Evolutionary conservation across 2,888 invertebrate species (phyloP).

Genomic region (Oscheius sp.): DNA sequence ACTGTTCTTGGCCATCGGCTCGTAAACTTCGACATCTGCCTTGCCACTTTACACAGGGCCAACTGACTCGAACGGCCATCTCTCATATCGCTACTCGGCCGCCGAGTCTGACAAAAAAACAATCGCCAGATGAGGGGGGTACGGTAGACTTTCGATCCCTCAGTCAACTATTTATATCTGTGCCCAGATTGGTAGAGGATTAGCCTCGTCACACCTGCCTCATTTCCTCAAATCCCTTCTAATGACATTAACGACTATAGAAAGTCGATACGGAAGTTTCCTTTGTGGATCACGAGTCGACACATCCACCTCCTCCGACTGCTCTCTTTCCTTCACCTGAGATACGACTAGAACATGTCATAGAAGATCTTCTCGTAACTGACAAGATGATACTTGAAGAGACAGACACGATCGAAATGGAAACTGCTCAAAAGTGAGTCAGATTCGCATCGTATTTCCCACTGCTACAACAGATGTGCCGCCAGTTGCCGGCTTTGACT

Average conservation of each 20-base stretch:
- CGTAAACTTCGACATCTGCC: conserved; percentile 7
- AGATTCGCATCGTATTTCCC: conserved; percentile 16
- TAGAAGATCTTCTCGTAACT: background rate
- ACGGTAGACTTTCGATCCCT: background rate
- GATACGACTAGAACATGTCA: background rate
- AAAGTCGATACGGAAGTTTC: background rate
- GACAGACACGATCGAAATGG: background rate
- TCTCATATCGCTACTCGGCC: conserved; percentile 13
- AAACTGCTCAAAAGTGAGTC: conserved; percentile 5
- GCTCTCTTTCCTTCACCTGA: too few species aligned
- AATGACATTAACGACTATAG: background rate
- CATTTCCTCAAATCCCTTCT: background rate
- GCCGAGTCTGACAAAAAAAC: conserved; percentile 5
- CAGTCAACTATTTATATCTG: background rate
- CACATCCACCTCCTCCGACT: background rate
- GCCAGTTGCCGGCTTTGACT: conserved; percentile 21
- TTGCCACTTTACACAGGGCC: conserved; percentile 13
- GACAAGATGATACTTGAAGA: background rate
- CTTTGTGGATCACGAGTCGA: background rate
- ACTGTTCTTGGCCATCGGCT: background rate
- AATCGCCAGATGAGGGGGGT: background rate
- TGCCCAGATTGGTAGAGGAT: background rate
- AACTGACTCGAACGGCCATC: conserved; percentile 26
- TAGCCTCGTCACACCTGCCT: conserved; percentile 12
- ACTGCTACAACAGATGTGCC: conserved; percentile 1